phyloP scores from a whole-genome alignment of 2,888 invertebrate species.

The Amphimallon solstitiale region DNA sequence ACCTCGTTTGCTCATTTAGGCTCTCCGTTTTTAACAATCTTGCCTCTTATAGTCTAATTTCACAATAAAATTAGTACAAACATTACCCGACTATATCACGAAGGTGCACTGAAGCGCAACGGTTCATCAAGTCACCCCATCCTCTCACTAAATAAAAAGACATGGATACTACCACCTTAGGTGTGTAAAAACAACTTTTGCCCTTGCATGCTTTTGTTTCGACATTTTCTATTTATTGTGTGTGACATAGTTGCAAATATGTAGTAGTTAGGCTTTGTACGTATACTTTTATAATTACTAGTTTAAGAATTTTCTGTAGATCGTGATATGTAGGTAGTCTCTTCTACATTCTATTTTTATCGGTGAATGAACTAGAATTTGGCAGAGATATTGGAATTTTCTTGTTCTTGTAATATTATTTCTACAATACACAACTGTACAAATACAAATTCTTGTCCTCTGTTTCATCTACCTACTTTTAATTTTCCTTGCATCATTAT shows the following conservation, averaged over 20 bases:
- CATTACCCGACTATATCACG: not conserved
- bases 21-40: not conserved
- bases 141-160: conserved; percentile 15
- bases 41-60: not conserved
- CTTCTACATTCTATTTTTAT: conserved; percentile 11
- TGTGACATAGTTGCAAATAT: conserved; percentile 22
- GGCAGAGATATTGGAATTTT: conserved; percentile 2
- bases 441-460: not conserved
- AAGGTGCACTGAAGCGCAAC: conserved; percentile 24
- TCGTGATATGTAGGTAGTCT: not conserved
- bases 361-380: conserved; percentile 27
- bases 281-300: conserved; percentile 1
- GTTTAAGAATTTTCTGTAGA: conserved; percentile 15
- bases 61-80: not conserved
- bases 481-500: not conserved
- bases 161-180: conserved; percentile 35
- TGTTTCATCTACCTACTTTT: conserved; percentile 3
- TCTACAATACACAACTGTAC: no score
- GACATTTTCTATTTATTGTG: conserved; percentile 16
- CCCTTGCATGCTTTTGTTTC: conserved; percentile 36
- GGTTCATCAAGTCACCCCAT: conserved; percentile 12
- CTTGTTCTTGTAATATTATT: no score
- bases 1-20: not conserved
- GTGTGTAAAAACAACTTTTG: conserved; percentile 35
- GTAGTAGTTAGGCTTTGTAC: conserved; percentile 23